Base-by-base conservation (phyloP, 2,888 invertebrate genomes). In the Eupithecia exiguata region DNA sequence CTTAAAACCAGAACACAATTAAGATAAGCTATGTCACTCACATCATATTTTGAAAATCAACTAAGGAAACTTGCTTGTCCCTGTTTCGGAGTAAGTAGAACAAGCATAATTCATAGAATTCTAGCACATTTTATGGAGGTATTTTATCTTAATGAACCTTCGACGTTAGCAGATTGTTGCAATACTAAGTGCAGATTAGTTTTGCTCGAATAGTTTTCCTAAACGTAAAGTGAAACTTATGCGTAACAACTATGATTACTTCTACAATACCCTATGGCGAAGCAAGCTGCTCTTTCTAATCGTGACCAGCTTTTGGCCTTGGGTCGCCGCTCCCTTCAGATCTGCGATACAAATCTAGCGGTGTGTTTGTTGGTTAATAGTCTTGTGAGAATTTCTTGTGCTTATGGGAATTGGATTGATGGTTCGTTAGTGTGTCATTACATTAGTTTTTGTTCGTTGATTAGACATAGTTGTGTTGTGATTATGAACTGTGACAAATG, bases 281-380 rank as follows among this genome's bases (percentile, higher is more conserved):
- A 67, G 58, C 63, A 58, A 10, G 75, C 83, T 80, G 78, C 87
- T 91, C 91, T 92, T 88, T 91, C 91, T 89, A 91, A 89, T 90
- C 93, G 93, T 93, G 93, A 92, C 92, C 88, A 81, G 87, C 81
- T 74, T 80, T 76, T 85, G 90, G 90, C 92, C 92, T 92, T 92
- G 91, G 89, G 81, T 82, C 84, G 87, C 79, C 92, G 90, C 89
- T 91, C 92, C 92, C 91, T 88, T 89, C 85, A 85, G 84, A 86
- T 87, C 85, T 83, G 85, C 87, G 91, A 91, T 91, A 89, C 80
- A 80, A 85, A 91, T 92, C 91, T 86, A 72, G 77, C 79, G 82
- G 81, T 83, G 81, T 81, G 84, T 84, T 86, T 86, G 82, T 77
- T 80, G 80, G 77, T 80, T 80, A 84, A 84, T 82, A 83, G 74